phyloP scores from a whole-genome alignment of 2,888 invertebrate species.

The Tridacna gigas region DNA sequence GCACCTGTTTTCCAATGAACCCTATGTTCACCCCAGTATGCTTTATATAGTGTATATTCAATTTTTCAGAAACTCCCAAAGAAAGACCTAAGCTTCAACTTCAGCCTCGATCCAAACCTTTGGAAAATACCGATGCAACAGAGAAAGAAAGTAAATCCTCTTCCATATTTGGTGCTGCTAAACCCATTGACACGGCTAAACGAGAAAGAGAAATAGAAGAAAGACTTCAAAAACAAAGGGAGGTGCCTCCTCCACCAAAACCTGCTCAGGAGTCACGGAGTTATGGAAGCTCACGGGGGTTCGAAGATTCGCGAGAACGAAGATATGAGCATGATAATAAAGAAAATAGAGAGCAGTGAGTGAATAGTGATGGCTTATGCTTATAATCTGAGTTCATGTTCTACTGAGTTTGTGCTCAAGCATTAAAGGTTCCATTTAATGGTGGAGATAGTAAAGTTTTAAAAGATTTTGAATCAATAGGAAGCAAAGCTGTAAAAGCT shows the following conservation, averaged over 20 bases:
- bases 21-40: too few species aligned
- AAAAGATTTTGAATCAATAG: too few species aligned
- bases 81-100: constrained; percentile 92
- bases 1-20: too few species aligned
- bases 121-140: constrained; percentile 84
- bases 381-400: too few species aligned
- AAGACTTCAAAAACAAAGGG: constrained; percentile 86
- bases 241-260: constrained; percentile 30
- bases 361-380: too few species aligned
- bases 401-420: too few species aligned
- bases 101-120: constrained; percentile 92
- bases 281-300: constrained; percentile 34
- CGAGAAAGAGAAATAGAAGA: constrained; percentile 96
- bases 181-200: constrained; percentile 96
- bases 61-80: constrained; percentile 55
- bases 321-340: constrained; percentile 67
- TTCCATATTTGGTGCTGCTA: constrained; percentile 96
- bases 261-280: constrained; percentile 45
- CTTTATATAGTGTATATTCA: too few species aligned
- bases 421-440: too few species aligned
- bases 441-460: too few species aligned
- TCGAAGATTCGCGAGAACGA: constrained; percentile 39
- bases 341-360: constrained; percentile 70
- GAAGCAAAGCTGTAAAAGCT: too few species aligned
- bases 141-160: constrained; percentile 81